These are phyloP conservation scores for Drosophila mojavensis DNA, from an alignment of 1,140 invertebrate species.

Conservation along the genomic window DNA sequence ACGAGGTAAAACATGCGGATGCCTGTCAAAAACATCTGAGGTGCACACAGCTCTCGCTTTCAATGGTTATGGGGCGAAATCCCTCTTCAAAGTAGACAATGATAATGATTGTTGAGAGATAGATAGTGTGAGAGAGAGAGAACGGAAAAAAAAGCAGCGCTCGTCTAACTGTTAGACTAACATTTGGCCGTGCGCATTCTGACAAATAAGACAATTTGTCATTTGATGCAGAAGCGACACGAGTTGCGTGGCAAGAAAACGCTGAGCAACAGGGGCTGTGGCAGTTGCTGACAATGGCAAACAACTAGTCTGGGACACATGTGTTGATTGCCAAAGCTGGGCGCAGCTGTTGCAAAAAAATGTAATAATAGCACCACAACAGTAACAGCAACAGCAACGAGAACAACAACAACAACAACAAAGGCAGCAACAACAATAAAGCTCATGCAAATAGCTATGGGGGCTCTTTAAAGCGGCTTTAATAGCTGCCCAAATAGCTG, in stretches of 20 bases:
- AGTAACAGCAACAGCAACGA: background rate
- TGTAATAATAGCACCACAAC: slow-evolving; percentile 58
- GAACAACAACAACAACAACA: background rate
- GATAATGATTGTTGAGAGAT: slow-evolving; percentile 68
- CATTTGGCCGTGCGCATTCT: slow-evolving; percentile 27
- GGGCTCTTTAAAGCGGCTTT: slow-evolving; percentile 44
- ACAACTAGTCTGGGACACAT: slow-evolving; percentile 45
- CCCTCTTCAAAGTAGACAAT: slow-evolving; percentile 67
- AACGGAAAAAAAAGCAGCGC: background rate
- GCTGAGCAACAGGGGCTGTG: slow-evolving; percentile 17
- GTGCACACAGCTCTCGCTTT: slow-evolving; percentile 10
- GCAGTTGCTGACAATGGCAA: slow-evolving; percentile 41
- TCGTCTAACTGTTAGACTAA: slow-evolving; percentile 44
- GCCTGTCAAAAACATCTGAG: slow-evolving; percentile 74
- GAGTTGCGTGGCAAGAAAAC: background rate
- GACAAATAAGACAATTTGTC: slow-evolving; percentile 80
- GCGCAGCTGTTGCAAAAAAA: slow-evolving; percentile 55
- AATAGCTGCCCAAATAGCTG: slow-evolving; percentile 68
- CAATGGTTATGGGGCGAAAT: slow-evolving; percentile 42
- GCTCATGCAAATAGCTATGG: slow-evolving; percentile 63
- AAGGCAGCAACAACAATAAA: slow-evolving; percentile 32
- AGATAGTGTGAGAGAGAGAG: background rate
- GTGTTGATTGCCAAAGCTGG: slow-evolving; percentile 39
- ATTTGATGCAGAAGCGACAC: slow-evolving; percentile 72
- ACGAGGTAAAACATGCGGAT: slow-evolving; percentile 49